phyloP scores from a whole-genome alignment of 2,888 invertebrate species.

The Ectemnius cavifrons region DNA sequence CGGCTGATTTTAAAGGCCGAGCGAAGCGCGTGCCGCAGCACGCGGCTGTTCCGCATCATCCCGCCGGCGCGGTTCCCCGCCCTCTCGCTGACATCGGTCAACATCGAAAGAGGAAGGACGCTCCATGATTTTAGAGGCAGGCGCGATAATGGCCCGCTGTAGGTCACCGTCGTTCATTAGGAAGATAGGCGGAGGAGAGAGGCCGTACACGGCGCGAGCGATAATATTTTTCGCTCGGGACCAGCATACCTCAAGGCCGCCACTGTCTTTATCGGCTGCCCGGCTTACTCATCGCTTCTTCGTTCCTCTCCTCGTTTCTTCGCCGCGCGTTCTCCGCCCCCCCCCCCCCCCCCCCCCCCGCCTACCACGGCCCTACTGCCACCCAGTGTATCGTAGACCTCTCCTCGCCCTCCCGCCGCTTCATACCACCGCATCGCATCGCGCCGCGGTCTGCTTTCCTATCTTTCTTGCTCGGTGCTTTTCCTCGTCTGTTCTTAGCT shows the following conservation, averaged over 20 bases:
- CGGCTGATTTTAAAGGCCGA: constrained; percentile 4
- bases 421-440: constrained; percentile 30
- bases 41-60: constrained; percentile 5
- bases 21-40: constrained; percentile 4
- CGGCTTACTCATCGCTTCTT: constrained; percentile 49
- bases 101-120: constrained; percentile 1
- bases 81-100: background rate
- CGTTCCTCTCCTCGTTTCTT: constrained; percentile 48
- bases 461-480: constrained; percentile 22
- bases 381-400: constrained; percentile 10
- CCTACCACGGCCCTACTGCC: background rate
- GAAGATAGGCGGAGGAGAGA: constrained; percentile 6
- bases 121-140: background rate
- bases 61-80: background rate
- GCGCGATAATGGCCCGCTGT: background rate
- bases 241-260: constrained; percentile 49
- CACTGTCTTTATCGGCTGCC: constrained; percentile 53
- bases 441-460: constrained; percentile 39
- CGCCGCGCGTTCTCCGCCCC: constrained; percentile 31
- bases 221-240: constrained; percentile 33
- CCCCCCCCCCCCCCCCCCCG: no score
- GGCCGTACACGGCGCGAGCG: constrained; percentile 4
- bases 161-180: constrained; percentile 2
- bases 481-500: constrained; percentile 7
- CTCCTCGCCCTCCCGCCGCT: constrained; percentile 16